A percentile compares a stretch with the other conserved stretches of the same genome.
Evolutionary conservation across 2,113 vertebrate species (phyloP).

Genomic region (Spermophilus dauricus): DNA sequence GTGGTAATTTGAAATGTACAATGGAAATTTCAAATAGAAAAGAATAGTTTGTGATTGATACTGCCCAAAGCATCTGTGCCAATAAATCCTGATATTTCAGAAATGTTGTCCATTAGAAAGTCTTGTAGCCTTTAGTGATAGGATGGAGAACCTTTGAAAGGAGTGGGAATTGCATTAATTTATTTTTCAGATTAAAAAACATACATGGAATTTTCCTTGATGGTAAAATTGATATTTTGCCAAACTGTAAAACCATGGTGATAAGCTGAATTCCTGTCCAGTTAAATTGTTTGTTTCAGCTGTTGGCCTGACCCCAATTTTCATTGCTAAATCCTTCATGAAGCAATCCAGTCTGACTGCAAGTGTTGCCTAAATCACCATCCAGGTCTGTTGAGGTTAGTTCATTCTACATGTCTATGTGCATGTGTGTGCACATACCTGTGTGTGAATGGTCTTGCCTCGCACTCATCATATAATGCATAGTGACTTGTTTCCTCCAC

Average conservation of each 20-base stretch:
- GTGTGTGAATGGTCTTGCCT: not conserved
- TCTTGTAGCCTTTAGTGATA: not conserved
- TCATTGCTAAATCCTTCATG: not conserved
- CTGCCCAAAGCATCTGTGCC: conserved; percentile 60
- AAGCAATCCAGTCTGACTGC: not conserved
- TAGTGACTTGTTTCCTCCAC: not conserved
- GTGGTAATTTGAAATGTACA: conserved; percentile 78
- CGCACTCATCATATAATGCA: not conserved
- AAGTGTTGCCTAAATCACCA: not conserved
- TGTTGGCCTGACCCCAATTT: not conserved
- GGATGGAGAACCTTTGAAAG: not conserved
- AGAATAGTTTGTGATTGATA: conserved; percentile 81
- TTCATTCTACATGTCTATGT: not conserved
- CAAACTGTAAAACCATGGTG: not conserved
- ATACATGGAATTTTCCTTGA: not conserved
- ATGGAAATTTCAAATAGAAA: conserved; percentile 84
- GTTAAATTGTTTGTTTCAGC: conserved; percentile 12
- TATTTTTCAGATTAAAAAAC: not conserved
- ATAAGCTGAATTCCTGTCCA: not conserved
- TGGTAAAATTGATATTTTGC: not conserved
- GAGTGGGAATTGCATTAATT: not conserved
- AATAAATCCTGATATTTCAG: conserved; percentile 44
- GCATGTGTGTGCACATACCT: not conserved
- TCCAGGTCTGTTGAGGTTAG: not conserved
- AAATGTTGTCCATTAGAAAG: not conserved